Evolutionary conservation across 2,113 vertebrate genomes (phyloP).

Genomic region (Coreoperca whiteheadi): DNA sequence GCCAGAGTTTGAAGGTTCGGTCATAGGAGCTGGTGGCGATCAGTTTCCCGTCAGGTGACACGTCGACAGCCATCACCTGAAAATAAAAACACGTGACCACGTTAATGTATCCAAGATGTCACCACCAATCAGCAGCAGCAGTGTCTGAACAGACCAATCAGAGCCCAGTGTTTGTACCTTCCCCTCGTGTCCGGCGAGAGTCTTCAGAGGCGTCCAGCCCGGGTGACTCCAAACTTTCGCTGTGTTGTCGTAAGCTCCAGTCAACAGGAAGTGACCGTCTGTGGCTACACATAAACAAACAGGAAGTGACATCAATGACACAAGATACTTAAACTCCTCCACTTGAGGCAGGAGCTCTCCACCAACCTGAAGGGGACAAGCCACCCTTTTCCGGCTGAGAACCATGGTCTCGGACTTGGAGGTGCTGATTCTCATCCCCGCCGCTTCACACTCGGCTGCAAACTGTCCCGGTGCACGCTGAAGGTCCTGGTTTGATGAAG

Average conservation of each 20-base stretch:
- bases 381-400: too few species aligned
- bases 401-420: too few species aligned
- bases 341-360: too few species aligned
- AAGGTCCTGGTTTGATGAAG: too few species aligned
- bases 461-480: too few species aligned
- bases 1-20: conserved; percentile 98
- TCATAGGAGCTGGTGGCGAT: conserved; percentile 98
- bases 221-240: conserved; percentile 99
- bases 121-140: neutral
- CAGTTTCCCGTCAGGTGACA: conserved; percentile 93
- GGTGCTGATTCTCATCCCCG: too few species aligned
- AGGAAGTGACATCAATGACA: neutral
- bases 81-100: neutral
- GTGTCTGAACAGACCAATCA: neutral
- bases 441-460: too few species aligned
- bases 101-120: accelerated
- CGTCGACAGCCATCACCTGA: conserved; percentile 94
- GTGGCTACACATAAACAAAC: conserved; percentile 83
- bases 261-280: conserved; percentile 94
- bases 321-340: too few species aligned
- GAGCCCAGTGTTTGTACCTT: conserved; percentile 73
- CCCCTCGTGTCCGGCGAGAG: conserved; percentile 95
- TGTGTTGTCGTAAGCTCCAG: conserved; percentile 94
- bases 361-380: too few species aligned
- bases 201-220: conserved; percentile 96